A percentile compares a stretch with the other conserved stretches of the same genome.
These are phyloP conservation scores for Cryptocheilus praepositus DNA, from an alignment of 2,888 invertebrate species.

Conservation along the genomic window DNA sequence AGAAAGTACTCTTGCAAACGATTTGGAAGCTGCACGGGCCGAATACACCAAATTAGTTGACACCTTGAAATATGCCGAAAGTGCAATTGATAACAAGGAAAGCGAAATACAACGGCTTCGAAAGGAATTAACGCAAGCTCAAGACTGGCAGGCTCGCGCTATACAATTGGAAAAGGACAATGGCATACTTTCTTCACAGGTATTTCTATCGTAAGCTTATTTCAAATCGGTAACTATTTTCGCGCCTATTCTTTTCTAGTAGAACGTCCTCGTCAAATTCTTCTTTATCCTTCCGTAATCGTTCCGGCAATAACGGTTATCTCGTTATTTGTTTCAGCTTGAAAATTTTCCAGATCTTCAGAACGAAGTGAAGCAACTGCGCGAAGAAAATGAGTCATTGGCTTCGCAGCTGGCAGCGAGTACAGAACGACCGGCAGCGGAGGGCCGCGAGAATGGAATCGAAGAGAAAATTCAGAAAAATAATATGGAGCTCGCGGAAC, in stretches of 20 bases:
- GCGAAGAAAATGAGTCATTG: constrained; percentile 73
- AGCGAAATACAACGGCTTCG: constrained; percentile 44
- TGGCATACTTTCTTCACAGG: constrained; percentile 76
- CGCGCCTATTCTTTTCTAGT: too few relatives aligned
- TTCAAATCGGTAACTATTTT: too few relatives aligned
- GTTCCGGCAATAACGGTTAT: not conserved
- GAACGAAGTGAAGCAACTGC: constrained; percentile 66
- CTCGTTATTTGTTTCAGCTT: constrained; percentile 44
- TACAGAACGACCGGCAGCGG: constrained; percentile 73
- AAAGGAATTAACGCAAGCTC: constrained; percentile 50
- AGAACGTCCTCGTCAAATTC: too few relatives aligned
- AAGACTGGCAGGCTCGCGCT: constrained; percentile 44
- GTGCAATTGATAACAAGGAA: constrained; percentile 55
- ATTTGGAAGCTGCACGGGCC: constrained; percentile 48
- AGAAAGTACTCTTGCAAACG: constrained; percentile 47
- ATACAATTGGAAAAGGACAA: constrained; percentile 77
- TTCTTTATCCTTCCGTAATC: too few relatives aligned
- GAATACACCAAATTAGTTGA: constrained; percentile 52
- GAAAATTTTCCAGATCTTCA: constrained; percentile 57
- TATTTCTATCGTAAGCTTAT: constrained; percentile 55
- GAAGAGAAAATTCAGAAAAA: constrained; percentile 64
- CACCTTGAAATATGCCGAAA: constrained; percentile 48
- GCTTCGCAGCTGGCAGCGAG: constrained; percentile 71
- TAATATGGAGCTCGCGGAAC: constrained; percentile 57
- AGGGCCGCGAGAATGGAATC: constrained; percentile 72